Evolutionary conservation across 2,797 vertebrate species (phyloP), one percentile per base, ranked within the genome.

Genomic region (Arrhamphus sclerolepis): DNA sequence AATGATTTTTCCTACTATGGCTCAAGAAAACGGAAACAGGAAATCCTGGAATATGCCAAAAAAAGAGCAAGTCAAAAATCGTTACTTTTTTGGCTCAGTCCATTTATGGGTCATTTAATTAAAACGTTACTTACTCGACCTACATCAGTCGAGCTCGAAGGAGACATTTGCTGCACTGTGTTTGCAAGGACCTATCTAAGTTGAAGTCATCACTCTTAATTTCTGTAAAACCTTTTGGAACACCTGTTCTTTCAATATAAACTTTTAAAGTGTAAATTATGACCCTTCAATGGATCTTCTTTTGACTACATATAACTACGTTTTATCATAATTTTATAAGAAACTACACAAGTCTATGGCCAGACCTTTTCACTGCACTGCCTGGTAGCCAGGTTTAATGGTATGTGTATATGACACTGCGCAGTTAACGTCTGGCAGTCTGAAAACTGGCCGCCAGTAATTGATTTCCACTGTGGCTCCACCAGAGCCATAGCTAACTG

Each of bases 371-470:
- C 28, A 31, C 39, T 46, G 10, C 51, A 43, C 46, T 40, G 19
- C 8, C 43, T 28, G 28, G 46, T 53, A 41, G 63, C 41, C 55
- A 57, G 39, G 26, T 66, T 58, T 20, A 39, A 5, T 10, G 21
- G 34, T 21, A 47, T 20, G 28, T 26, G 1, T 3, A 38, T 10
- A 56, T 52, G 53, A 39, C n/a, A 51, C 46, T 49, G 41, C 22
- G 21, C 5, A 46, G 52, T 29, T 56, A 56, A 50, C 40, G 18
- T 67, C 62, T 74, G 53, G 49, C 42, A 71, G 56, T 50, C 80
- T 81, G 72, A 78, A 40, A 83, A 80, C 21, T 72, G 66, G 63
- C 56, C 61, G 59, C 52, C 69, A 87, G 80, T 70, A 82, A 87
- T 87, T 71, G 78, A 72, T 72, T 62, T 55, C 29, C 29, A 43